Conservation (phyloP, 2,797 vertebrate species). For the Odontamblyopus rebecca region DNA sequence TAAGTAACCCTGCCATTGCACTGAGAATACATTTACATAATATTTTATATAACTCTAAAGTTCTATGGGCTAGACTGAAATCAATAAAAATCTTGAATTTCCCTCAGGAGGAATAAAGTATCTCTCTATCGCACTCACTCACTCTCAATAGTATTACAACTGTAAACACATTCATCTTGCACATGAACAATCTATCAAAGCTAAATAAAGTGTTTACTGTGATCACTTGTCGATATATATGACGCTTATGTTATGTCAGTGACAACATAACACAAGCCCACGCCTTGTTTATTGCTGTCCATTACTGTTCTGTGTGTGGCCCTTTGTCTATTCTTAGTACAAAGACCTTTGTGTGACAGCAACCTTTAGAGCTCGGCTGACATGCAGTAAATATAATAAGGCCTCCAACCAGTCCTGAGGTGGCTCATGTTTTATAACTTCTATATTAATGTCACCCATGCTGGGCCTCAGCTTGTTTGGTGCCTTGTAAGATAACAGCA, state of each 20-base stretch:
- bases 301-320: not conserved
- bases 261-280: slow-evolving; percentile 5
- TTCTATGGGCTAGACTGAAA: too few relatives aligned
- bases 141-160: too few relatives aligned
- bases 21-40: too few relatives aligned
- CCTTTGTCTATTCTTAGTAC: slow-evolving; percentile 28
- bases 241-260: slow-evolving; percentile 24
- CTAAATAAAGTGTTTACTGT: slow-evolving; percentile 12
- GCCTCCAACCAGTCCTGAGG: slow-evolving; percentile 11
- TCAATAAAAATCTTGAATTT: too few relatives aligned
- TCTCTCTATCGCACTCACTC: too few relatives aligned
- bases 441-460: not conserved
- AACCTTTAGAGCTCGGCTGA: slow-evolving; percentile 32
- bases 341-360: slow-evolving; percentile 42
- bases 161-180: not conserved
- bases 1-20: too few relatives aligned
- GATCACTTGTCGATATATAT: slow-evolving; percentile 14
- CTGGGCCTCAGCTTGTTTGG: slow-evolving; percentile 28
- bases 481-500: slow-evolving; percentile 11
- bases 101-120: not conserved
- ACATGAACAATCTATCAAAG: not conserved
- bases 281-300: slow-evolving; percentile 3
- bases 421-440: slow-evolving; percentile 7
- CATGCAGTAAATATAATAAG: slow-evolving; percentile 26
- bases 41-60: too few relatives aligned